These are phyloP conservation scores for Drosophila sordidapex DNA, from an alignment of 2,888 invertebrate species.

Conservation along the genomic window DNA sequence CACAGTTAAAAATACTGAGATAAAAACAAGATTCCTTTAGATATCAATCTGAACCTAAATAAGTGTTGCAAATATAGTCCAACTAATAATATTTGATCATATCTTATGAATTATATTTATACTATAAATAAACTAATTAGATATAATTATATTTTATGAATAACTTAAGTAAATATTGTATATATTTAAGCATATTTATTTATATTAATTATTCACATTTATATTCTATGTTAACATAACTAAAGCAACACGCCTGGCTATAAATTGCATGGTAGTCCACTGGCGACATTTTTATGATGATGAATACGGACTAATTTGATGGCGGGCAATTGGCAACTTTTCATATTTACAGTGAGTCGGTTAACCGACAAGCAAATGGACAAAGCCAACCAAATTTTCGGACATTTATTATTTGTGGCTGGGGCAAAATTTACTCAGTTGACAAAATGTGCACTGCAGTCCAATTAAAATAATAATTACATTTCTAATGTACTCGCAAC, in stretches of 20 bases:
- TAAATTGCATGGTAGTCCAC: not conserved
- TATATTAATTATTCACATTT: not conserved
- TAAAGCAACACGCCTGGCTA: not conserved
- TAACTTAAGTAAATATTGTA: not conserved
- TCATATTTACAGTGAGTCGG: constrained; percentile 71
- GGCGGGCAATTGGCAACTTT: constrained; percentile 44
- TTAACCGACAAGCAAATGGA: constrained; percentile 67
- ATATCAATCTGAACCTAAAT: no score
- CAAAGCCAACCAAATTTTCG: constrained; percentile 51
- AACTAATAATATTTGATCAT: not conserved
- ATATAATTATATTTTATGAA: not conserved
- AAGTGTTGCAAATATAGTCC: no score
- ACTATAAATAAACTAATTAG: no score
- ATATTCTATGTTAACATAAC: no score
- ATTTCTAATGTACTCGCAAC: constrained; percentile 79
- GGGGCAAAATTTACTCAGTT: constrained; percentile 30
- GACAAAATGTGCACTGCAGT: constrained; percentile 66
- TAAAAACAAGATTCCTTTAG: no score
- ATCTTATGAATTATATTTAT: no score
- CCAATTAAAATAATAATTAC: constrained; percentile 84
- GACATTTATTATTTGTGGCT: constrained; percentile 73
- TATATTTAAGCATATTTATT: not conserved
- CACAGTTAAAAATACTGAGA: no score
- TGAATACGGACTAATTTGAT: constrained; percentile 29
- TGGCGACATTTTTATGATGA: constrained; percentile 6